Percentiles rank a stretch among this genome's conserved stretches.
Conservation (phyloP, 2,113 vertebrate species). For the Ictalurus punctatus region DNA sequence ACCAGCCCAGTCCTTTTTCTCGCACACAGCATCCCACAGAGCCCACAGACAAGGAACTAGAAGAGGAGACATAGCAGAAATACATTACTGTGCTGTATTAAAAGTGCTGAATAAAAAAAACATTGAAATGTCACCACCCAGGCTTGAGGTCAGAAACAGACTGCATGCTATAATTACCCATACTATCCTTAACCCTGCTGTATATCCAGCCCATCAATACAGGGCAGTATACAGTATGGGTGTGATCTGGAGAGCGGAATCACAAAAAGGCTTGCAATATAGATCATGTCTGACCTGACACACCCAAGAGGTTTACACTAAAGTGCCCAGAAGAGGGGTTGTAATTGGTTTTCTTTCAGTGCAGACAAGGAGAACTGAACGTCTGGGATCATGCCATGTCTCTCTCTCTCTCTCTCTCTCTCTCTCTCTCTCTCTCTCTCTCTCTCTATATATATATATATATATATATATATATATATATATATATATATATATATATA, state of each 20-base stretch:
- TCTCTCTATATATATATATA: too few species aligned
- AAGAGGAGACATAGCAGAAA: slow-evolving; percentile 53
- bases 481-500: too few species aligned
- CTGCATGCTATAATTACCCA: slow-evolving; percentile 10
- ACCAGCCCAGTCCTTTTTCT: slow-evolving; percentile 95
- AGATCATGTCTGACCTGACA: slow-evolving; percentile 21
- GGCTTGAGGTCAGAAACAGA: slow-evolving; percentile 1
- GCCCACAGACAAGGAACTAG: slow-evolving; percentile 94
- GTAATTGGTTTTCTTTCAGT: not conserved
- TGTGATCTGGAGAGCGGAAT: not conserved
- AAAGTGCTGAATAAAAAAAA: not conserved
- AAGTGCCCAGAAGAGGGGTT: not conserved
- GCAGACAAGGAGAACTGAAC: not conserved
- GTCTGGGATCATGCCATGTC: not conserved
- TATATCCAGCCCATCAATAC: slow-evolving; percentile 16
- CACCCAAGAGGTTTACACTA: slow-evolving; percentile 10
- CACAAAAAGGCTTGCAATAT: slow-evolving; percentile 20
- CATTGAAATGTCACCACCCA: not conserved
- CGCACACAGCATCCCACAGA: slow-evolving; percentile 93
- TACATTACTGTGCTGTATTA: slow-evolving; percentile 8
- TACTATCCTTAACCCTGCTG: slow-evolving; percentile 7
- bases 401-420: not conserved
- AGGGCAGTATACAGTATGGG: not conserved
- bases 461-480: too few species aligned
- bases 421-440: too few species aligned